Percentiles rank a stretch among this genome's conserved stretches.
These are phyloP conservation scores for Mus spretus DNA, from an alignment of 2,797 vertebrate species.

Conservation along the genomic window DNA sequence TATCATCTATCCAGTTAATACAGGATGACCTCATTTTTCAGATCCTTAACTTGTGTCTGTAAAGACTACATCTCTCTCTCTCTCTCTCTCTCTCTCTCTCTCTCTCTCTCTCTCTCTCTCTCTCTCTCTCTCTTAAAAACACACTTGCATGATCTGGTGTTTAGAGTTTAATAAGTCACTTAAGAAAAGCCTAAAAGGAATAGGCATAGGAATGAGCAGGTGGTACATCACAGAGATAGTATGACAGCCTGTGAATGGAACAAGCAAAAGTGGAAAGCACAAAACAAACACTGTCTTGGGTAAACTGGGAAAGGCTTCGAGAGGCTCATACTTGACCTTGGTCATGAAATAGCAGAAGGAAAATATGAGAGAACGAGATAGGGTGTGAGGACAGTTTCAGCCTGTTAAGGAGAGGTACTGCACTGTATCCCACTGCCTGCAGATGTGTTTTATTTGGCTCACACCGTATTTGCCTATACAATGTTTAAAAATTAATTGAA, in stretches of 20 bases:
- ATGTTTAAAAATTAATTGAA: slow-evolving; percentile 74
- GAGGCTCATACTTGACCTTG: neutral
- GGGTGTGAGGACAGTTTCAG: neutral
- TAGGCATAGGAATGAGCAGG: neutral
- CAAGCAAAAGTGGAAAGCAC: neutral
- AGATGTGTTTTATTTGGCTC: slow-evolving; percentile 72
- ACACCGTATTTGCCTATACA: slow-evolving; percentile 55
- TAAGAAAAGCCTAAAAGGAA: neutral
- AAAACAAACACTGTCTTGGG: neutral
- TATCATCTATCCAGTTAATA: neutral
- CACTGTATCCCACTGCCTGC: neutral
- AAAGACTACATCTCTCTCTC: neutral
- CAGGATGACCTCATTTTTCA: neutral
- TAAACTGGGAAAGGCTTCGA: neutral
- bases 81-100: neutral
- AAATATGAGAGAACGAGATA: neutral
- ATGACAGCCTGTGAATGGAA: neutral
- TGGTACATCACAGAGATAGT: neutral
- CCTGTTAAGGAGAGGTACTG: neutral
- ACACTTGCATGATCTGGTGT: neutral
- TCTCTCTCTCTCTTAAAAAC: neutral
- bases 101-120: neutral
- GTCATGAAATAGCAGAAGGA: slow-evolving; percentile 45
- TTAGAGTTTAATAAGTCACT: neutral
- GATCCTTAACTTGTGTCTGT: neutral